Evolutionary conservation across 2,888 invertebrate genomes (phyloP), one percentile per base, ranked within the genome.

Genomic region (Chloroclystis v-ata): DNA sequence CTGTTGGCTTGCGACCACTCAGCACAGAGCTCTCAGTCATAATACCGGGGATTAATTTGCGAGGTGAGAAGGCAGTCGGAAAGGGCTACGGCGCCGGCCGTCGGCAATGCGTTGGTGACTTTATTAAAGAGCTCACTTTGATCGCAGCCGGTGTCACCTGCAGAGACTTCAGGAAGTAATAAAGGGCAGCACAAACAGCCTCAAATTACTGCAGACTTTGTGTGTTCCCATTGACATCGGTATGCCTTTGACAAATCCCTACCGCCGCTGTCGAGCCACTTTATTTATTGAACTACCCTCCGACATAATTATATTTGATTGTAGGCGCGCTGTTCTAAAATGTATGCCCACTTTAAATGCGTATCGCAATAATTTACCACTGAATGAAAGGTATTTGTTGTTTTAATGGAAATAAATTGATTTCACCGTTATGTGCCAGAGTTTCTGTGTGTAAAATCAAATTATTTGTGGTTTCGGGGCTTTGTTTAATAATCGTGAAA

Each of bases 41-140:
- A 43, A 39, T 43, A 52, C 37, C 24, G 25, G 37, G 43, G 46
- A 40, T 49, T 49, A 46, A 49, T 52, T 49, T 38, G 26, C 37
- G 14, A 47, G 33, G 30, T 37, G 46, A 41, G 40, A 30, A 32
- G 28, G 28, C 14, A 14, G 33, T 42, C 26, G 30, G 37, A 44
- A 43, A 49, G 56, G 42, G 53, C 59, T 37, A 32, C 28, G 52
- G 46, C n/a, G n/a, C 46, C 28, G 42, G 16, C 26, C 41, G 50
- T 28, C 45, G 47, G 50, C 33, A 52, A 65, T 70, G 65, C 61
- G 63, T 61, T 67, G 69, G 60, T 54, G 65, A 72, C 73, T 79
- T 80, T 82, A 84, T 84, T 82, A 82, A 84, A 82, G 75, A 79
- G 72, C 75, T 82, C 80, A 71, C 82, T 84, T 84, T 85, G 85